Evolutionary conservation across 2,888 invertebrate genomes (phyloP).

Genomic region (Eristalinus sepulchralis): DNA sequence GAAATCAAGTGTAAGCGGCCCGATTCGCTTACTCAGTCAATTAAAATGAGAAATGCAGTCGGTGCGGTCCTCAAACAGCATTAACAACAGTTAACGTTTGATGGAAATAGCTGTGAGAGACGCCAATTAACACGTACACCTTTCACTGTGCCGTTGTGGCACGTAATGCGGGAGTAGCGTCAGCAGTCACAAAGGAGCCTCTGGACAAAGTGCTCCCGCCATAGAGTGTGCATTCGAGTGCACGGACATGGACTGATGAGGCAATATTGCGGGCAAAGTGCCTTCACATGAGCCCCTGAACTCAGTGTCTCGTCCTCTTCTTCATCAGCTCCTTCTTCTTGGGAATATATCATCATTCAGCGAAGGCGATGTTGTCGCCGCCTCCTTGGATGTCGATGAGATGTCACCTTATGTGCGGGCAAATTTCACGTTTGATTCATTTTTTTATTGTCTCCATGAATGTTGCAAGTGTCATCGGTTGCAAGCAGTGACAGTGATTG

Average conservation of each 20-base stretch:
- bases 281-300: constrained; percentile 25
- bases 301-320: neutral
- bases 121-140: constrained; percentile 69
- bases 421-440: constrained; percentile 49
- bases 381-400: constrained; percentile 23
- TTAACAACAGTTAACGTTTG: constrained; percentile 62
- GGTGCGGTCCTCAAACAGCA: constrained; percentile 56
- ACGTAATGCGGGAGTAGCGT: constrained; percentile 46
- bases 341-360: constrained; percentile 55
- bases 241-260: constrained; percentile 61
- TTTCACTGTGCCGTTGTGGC: constrained; percentile 50
- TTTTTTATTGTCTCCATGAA: constrained; percentile 36
- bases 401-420: constrained; percentile 61
- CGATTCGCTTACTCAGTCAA: constrained; percentile 57
- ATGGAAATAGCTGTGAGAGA: constrained; percentile 61
- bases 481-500: constrained; percentile 63
- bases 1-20: constrained; percentile 41
- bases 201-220: constrained; percentile 59
- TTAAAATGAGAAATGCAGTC: constrained; percentile 64
- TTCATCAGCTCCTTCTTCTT: neutral
- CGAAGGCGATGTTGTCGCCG: constrained; percentile 23
- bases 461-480: constrained; percentile 64
- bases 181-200: constrained; percentile 51
- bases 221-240: constrained; percentile 54
- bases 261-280: constrained; percentile 63